phyloP scores from a whole-genome alignment of 2,113 vertebrate genomes.

The Cyprinodon brontotheroides region DNA sequence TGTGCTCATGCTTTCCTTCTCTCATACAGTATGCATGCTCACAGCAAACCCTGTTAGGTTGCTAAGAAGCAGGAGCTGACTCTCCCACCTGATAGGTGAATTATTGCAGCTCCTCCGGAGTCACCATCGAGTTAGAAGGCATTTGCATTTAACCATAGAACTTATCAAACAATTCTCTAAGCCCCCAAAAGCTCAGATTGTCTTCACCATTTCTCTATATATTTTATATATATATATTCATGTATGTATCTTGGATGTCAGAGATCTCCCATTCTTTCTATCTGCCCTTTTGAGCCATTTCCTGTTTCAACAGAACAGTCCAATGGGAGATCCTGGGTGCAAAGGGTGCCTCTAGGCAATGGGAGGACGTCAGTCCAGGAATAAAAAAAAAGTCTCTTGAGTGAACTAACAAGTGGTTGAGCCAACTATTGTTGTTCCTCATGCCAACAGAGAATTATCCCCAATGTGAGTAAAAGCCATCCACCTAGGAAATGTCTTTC shows the following conservation, averaged over 20 bases:
- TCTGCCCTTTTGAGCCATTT: constrained; percentile 45
- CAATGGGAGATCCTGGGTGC: constrained; percentile 57
- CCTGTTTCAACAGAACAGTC: constrained; percentile 67
- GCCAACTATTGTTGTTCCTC: constrained; percentile 21
- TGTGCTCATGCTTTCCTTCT: too few species aligned
- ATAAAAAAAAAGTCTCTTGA: constrained; percentile 69
- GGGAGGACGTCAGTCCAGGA: constrained; percentile 62
- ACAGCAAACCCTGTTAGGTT: too few species aligned
- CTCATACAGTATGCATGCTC: too few species aligned
- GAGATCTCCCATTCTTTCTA: constrained; percentile 49
- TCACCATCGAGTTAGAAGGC: not conserved
- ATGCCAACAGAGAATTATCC: constrained; percentile 50
- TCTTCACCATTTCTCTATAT: constrained; percentile 8
- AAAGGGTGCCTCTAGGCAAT: constrained; percentile 54
- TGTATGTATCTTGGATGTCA: too few species aligned
- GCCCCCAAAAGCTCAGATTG: not conserved
- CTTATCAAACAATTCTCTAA: not conserved
- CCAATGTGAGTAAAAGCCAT: constrained; percentile 29
- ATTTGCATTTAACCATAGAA: too few species aligned
- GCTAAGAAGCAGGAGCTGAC: not conserved
- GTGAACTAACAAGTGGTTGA: constrained; percentile 55
- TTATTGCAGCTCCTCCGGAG: not conserved
- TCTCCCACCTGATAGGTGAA: not conserved
- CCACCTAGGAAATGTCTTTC: constrained; percentile 47
- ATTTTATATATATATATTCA: too few species aligned